Percentiles rank a stretch among this genome's conserved stretches.
These are phyloP conservation scores for Mirza zaza DNA, from an alignment of 2,113 vertebrate genomes.

Conservation along the genomic window DNA sequence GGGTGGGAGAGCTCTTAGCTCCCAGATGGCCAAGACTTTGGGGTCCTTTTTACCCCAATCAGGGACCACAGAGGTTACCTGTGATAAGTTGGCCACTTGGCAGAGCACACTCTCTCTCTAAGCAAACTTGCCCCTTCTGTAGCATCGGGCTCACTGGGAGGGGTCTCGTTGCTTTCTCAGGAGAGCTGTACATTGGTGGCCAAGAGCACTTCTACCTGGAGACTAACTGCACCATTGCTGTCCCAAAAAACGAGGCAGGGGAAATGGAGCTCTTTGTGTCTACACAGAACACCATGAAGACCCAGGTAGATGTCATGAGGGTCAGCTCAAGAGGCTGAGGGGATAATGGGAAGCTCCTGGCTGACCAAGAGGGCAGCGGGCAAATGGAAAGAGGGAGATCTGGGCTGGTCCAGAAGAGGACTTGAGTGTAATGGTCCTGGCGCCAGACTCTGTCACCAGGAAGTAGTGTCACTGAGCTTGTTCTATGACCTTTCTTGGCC, in stretches of 20 bases:
- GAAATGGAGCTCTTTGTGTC: constrained; percentile 96
- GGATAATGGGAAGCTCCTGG: background rate
- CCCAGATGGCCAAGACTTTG: background rate
- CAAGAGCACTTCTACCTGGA: constrained; percentile 99
- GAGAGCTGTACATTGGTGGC: constrained; percentile 93
- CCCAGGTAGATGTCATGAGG: constrained; percentile 84
- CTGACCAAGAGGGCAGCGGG: background rate
- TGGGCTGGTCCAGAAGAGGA: background rate
- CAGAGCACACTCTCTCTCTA: background rate
- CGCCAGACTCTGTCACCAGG: background rate
- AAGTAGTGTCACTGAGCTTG: background rate
- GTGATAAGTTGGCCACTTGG: background rate
- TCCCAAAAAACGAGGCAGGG: constrained; percentile 92
- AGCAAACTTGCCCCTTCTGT: background rate
- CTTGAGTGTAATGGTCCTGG: background rate
- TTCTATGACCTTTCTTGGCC: background rate
- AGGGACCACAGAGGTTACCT: background rate
- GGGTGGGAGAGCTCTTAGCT: background rate
- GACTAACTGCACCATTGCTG: constrained; percentile 92
- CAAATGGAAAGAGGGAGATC: background rate
- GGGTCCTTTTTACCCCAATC: background rate
- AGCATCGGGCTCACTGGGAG: background rate
- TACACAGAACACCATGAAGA: constrained; percentile 89
- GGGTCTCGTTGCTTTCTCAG: constrained; percentile 77
- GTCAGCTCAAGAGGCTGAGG: background rate